Evolutionary conservation across 2,888 invertebrate species (phyloP).

Genomic region (Cryptocephalus moraei): DNA sequence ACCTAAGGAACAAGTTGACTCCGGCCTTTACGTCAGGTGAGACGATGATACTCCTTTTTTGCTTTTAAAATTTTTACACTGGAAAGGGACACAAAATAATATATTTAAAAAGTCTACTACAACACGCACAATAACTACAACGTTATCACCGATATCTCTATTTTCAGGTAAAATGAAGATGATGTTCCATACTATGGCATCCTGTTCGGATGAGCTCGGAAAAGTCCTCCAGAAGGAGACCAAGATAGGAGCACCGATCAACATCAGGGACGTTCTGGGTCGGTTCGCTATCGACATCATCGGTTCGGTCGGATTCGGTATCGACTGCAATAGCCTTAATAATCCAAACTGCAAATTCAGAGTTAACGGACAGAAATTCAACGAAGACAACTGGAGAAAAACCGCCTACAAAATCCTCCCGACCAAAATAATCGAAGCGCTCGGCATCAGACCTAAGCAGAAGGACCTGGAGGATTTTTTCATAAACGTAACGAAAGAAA

Average conservation of each 20-base stretch:
- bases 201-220: slow-evolving; percentile 30
- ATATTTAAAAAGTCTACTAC: no score
- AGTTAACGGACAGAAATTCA: slow-evolving; percentile 17
- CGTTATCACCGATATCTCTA: no score
- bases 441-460: background rate
- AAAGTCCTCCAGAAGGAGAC: slow-evolving; percentile 10
- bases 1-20: slow-evolving; percentile 35
- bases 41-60: background rate
- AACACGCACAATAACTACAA: no score
- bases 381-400: background rate
- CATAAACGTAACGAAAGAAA: slow-evolving; percentile 26
- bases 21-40: slow-evolving; percentile 52
- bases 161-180: slow-evolving; percentile 51
- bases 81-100: no score
- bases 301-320: slow-evolving; percentile 47
- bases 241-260: slow-evolving; percentile 7
- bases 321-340: slow-evolving; percentile 45
- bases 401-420: background rate
- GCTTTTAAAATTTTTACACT: background rate
- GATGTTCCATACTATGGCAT: slow-evolving; percentile 50
- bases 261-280: slow-evolving; percentile 39
- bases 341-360: slow-evolving; percentile 42
- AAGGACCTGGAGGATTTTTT: slow-evolving; percentile 12
- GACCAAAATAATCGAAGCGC: background rate
- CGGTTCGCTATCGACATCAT: slow-evolving; percentile 49